Evolutionary conservation across 2,888 invertebrate genomes (phyloP).

Genomic region (Acleris emargana): DNA sequence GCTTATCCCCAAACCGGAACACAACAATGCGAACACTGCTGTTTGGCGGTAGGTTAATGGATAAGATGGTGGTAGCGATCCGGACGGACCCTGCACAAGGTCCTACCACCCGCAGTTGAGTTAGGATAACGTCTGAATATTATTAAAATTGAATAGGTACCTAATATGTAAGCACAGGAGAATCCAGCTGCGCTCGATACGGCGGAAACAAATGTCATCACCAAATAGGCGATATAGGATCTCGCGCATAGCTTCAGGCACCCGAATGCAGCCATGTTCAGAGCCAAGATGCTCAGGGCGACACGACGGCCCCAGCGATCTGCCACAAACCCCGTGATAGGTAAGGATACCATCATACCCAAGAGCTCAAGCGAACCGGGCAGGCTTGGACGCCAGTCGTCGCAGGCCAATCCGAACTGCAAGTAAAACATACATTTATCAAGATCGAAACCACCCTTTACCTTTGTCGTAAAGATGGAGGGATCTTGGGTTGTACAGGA

Average conservation of each 20-base stretch:
- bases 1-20: too few relatives aligned
- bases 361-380: conserved; percentile 85
- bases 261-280: conserved; percentile 20
- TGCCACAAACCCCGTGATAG: conserved; percentile 83
- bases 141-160: neutral
- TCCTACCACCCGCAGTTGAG: too few relatives aligned
- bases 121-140: neutral
- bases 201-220: neutral
- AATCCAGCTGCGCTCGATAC: conserved; percentile 4
- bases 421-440: neutral
- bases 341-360: conserved; percentile 84
- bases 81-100: too few relatives aligned
- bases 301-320: conserved; percentile 64
- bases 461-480: too few relatives aligned
- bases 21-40: too few relatives aligned
- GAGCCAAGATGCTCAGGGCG: conserved; percentile 8
- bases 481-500: too few relatives aligned
- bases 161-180: conserved; percentile 17
- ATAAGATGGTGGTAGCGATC: too few relatives aligned
- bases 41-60: too few relatives aligned
- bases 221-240: conserved; percentile 11
- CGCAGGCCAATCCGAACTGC: conserved; percentile 44
- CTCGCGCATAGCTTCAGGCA: conserved; percentile 4
- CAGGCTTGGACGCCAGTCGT: conserved; percentile 85
- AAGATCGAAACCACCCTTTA: too few relatives aligned